A percentile compares a stretch with the other conserved stretches of the same genome.
These are phyloP conservation scores for Coracopsis vasa DNA, from an alignment of 2,113 vertebrate species.

Conservation along the genomic window DNA sequence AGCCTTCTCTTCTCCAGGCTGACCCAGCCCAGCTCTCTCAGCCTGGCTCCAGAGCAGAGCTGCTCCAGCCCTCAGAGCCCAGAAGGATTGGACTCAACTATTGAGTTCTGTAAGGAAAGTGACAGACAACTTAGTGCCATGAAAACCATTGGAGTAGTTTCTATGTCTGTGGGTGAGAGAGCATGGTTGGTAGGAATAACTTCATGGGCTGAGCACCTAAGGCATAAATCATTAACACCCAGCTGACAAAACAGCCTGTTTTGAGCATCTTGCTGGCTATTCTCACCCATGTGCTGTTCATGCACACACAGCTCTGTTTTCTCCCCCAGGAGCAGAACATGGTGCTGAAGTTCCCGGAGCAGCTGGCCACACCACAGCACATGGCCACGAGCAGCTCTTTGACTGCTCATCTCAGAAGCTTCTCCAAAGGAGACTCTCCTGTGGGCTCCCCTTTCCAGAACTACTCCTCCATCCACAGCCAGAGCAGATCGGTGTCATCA, in stretches of 20 bases:
- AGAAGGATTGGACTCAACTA: not conserved
- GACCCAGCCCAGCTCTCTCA: no score
- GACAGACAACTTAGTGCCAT: not conserved
- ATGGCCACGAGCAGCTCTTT: conserved; percentile 80
- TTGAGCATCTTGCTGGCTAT: not conserved
- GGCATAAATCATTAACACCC: not conserved
- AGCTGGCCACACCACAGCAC: conserved; percentile 76
- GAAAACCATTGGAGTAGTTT: not conserved
- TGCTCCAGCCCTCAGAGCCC: no score
- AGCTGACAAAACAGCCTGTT: not conserved
- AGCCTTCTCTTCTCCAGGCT: no score
- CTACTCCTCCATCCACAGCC: conserved; percentile 85
- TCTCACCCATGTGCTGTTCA: not conserved
- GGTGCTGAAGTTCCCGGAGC: conserved; percentile 86
- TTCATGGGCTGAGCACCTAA: not conserved
- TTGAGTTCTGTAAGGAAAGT: not conserved
- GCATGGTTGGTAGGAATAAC: not conserved
- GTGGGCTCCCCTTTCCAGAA: conserved; percentile 89
- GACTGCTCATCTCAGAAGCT: conserved; percentile 84
- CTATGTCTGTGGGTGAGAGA: not conserved
- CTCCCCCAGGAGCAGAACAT: conserved; percentile 82
- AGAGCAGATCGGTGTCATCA: conserved; percentile 83
- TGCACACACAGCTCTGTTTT: not conserved
- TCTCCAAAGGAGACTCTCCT: conserved; percentile 88
- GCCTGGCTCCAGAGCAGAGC: not conserved